phyloP scores from a whole-genome alignment of 2,113 vertebrate species.

The Trinectes maculatus region DNA sequence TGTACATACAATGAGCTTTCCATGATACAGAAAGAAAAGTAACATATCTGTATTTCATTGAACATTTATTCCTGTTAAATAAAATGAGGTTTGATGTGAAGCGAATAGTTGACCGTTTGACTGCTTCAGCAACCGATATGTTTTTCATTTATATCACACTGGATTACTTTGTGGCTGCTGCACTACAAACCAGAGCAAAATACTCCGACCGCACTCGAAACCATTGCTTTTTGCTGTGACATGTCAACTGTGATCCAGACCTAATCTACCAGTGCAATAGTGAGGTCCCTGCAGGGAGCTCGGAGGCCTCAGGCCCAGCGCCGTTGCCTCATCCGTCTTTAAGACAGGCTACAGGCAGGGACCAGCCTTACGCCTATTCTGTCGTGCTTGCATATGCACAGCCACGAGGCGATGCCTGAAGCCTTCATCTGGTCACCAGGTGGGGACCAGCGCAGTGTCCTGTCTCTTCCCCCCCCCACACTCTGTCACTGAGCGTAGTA shows the following conservation, averaged over 20 bases:
- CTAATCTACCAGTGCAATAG: constrained; percentile 77
- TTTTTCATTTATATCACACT: neutral
- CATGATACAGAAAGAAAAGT: too few species aligned
- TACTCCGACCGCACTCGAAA: constrained; percentile 6
- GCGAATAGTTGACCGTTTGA: neutral
- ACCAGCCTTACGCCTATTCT: constrained; percentile 22
- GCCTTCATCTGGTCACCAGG: constrained; percentile 58
- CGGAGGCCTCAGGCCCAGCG: constrained; percentile 47
- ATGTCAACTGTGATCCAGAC: constrained; percentile 77
- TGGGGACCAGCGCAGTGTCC: constrained; percentile 20
- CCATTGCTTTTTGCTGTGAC: constrained; percentile 44
- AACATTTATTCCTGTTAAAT: too few species aligned
- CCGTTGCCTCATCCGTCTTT: constrained; percentile 74
- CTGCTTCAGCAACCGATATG: neutral
- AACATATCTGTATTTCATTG: too few species aligned
- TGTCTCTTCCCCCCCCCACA: constrained; percentile 8
- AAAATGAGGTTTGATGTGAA: too few species aligned
- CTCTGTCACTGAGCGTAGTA: constrained; percentile 27
- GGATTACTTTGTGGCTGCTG: constrained; percentile 19
- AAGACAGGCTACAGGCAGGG: constrained; percentile 56
- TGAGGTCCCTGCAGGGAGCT: constrained; percentile 66
- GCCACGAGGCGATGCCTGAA: constrained; percentile 17
- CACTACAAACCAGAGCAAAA: constrained; percentile 18
- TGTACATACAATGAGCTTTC: neutral
- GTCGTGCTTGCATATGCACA: constrained; percentile 52